A percentile compares a stretch with the other conserved stretches of the same genome.
phyloP scores from a whole-genome alignment of 2,888 invertebrate species.

The Temnothorax ravouxi region DNA sequence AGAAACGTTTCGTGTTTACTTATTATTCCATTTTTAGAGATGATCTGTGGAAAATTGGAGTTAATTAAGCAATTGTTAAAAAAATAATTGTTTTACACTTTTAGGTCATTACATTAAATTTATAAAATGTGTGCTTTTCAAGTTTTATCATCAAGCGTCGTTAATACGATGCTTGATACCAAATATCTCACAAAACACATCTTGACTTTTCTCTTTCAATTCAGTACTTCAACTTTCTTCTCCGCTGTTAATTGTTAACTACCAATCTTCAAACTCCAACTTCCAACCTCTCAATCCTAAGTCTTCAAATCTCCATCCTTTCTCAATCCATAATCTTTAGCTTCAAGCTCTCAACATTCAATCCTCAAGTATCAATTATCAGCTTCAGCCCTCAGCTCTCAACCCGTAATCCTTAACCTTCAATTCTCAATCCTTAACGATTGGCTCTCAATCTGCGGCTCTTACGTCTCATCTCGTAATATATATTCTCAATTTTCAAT shows the following conservation, averaged over 20 bases:
- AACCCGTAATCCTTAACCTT: slow-evolving; percentile 25
- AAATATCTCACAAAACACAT: not conserved
- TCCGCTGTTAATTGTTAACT: slow-evolving; percentile 12
- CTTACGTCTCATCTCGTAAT: not conserved
- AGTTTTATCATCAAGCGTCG: not conserved
- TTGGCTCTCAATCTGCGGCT: slow-evolving; percentile 14
- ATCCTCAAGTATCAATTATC: slow-evolving; percentile 27
- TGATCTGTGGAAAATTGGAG: not conserved
- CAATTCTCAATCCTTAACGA: slow-evolving; percentile 26
- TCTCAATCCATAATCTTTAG: slow-evolving; percentile 13
- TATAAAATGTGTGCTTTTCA: not conserved
- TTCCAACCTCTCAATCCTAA: slow-evolving; percentile 17
- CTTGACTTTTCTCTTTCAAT: not conserved
- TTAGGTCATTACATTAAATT: not conserved
- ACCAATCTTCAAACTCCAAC: slow-evolving; percentile 5
- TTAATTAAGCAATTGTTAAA: not conserved
- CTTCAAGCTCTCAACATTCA: slow-evolving; percentile 31
- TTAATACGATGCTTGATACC: not conserved
- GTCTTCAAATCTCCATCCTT: slow-evolving; percentile 18
- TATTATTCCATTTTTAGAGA: not conserved
- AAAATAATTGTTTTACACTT: slow-evolving; percentile 14
- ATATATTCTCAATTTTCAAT: not conserved
- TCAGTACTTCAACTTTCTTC: not conserved
- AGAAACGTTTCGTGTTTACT: not conserved
- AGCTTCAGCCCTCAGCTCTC: slow-evolving; percentile 24